Conservation (phyloP, 2,797 vertebrate genomes). For the Psittacula derbiana region DNA sequence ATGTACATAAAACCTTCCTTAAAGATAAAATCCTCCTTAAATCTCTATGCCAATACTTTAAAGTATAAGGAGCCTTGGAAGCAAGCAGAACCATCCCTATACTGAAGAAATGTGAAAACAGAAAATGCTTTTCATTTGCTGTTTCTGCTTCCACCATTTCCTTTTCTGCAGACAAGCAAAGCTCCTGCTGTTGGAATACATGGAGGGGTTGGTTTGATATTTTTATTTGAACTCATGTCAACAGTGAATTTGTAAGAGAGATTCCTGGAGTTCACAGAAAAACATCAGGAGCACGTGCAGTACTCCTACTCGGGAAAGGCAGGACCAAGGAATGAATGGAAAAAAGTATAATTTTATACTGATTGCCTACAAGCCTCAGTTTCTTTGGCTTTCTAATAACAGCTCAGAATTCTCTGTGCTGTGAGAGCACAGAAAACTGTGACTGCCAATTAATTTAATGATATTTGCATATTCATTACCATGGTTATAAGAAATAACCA, state of each 20-base stretch:
- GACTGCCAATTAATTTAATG: background rate
- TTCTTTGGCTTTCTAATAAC: background rate
- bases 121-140: background rate
- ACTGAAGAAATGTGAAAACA: background rate
- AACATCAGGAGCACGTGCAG: background rate
- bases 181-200: background rate
- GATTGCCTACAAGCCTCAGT: background rate
- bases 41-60: background rate
- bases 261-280: background rate
- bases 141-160: background rate
- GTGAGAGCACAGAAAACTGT: background rate
- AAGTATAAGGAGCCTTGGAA: fast-evolving
- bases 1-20: background rate
- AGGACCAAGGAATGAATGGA: background rate
- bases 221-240: background rate
- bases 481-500: background rate
- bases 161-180: background rate
- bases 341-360: background rate
- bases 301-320: background rate
- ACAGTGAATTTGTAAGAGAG: background rate
- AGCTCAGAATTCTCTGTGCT: background rate
- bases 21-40: background rate
- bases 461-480: background rate
- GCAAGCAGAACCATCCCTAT: background rate
- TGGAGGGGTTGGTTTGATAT: background rate